Percentiles rank a stretch among this genome's conserved stretches.
These are phyloP conservation scores for Pogonus chalceus DNA, from an alignment of 1,140 invertebrate genomes.

Conservation along the genomic window DNA sequence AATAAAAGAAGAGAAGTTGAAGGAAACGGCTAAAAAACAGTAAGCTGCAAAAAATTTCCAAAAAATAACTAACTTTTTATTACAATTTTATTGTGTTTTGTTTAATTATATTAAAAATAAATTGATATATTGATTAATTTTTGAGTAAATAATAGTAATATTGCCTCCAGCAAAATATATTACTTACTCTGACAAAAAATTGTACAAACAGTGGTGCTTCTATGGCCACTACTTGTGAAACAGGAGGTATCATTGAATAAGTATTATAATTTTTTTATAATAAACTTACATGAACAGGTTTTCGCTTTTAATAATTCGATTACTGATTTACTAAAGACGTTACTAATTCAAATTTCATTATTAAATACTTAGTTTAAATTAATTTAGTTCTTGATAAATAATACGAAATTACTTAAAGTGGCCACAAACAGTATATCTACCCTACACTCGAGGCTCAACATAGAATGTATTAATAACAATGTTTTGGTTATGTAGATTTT, in stretches of 20 bases:
- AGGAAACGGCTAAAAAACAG: no score
- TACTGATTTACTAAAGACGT: no score
- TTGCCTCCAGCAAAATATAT: neutral
- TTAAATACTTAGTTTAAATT: neutral
- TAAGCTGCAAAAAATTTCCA: constrained; percentile 1
- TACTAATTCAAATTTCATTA: no score
- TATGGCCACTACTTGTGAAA: no score
- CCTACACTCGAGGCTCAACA: no score
- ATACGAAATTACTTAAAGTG: constrained; percentile 6
- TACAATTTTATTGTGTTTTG: neutral
- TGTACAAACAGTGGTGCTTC: constrained; percentile 1
- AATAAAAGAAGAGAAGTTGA: no score
- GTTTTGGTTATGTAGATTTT: no score
- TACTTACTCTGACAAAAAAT: neutral
- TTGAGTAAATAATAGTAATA: constrained; percentile 3
- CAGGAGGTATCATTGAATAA: neutral
- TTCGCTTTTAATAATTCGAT: neutral
- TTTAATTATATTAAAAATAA: neutral
- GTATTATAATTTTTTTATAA: neutral
- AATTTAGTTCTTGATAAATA: neutral
- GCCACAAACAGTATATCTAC: no score
- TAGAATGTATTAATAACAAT: neutral
- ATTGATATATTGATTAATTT: constrained; percentile 3
- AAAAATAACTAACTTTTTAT: constrained; percentile 2
- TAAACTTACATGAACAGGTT: neutral